Evolutionary conservation across 2,113 vertebrate species (phyloP).

Genomic region (Vombatus ursinus): DNA sequence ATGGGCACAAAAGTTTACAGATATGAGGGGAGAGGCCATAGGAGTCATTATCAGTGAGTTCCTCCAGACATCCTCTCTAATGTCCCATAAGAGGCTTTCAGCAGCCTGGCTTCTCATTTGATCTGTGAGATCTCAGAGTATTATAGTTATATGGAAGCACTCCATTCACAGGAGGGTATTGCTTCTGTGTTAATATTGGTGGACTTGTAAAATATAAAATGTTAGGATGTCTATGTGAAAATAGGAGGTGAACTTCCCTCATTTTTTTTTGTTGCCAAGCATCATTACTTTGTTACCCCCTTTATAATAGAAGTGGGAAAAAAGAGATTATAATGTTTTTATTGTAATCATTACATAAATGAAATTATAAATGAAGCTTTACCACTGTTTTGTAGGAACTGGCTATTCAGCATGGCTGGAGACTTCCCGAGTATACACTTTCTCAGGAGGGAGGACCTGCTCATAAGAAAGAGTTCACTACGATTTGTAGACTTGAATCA

Average conservation of each 20-base stretch:
- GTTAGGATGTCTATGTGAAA: background rate
- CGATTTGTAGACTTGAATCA: conserved; percentile 89
- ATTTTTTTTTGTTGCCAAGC: conserved; percentile 30
- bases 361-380: conserved; percentile 35
- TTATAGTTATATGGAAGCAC: background rate
- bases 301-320: conserved; percentile 25
- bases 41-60: background rate
- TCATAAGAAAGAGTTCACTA: conserved; percentile 90
- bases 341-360: conserved; percentile 14
- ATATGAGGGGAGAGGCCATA: background rate
- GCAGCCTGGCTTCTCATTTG: background rate
- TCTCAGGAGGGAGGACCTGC: conserved; percentile 88
- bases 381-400: conserved; percentile 84
- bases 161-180: background rate
- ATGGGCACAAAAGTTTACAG: background rate
- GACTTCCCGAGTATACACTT: conserved; percentile 90
- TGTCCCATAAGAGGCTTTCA: background rate
- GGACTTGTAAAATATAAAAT: conserved; percentile 35
- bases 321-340: conserved; percentile 29
- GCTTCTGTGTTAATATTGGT: conserved; percentile 14
- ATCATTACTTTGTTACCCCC: conserved; percentile 38
- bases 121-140: background rate
- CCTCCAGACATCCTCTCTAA: background rate
- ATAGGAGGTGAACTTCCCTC: background rate
- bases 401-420: conserved; percentile 91